phyloP scores from a whole-genome alignment of 2,797 vertebrate genomes.

The Epinephelus coioides region DNA sequence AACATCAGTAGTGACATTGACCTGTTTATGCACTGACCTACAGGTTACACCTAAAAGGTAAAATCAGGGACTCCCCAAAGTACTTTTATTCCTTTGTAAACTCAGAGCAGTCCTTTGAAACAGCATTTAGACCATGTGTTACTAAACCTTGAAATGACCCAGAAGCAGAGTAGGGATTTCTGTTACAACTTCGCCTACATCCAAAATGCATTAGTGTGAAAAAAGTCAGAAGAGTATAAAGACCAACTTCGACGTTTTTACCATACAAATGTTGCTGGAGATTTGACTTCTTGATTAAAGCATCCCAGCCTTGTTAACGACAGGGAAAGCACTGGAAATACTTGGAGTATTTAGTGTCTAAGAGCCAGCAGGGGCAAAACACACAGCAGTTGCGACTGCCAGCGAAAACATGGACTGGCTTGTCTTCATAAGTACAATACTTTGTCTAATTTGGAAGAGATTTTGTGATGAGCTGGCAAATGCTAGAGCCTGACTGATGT shows the following conservation, averaged over 20 bases:
- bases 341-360: neutral
- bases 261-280: neutral
- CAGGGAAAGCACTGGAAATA: neutral
- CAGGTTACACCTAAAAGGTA: constrained; percentile 31
- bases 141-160: constrained; percentile 5
- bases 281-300: neutral
- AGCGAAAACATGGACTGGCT: constrained; percentile 42
- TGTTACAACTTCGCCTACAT: too few relatives aligned
- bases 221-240: neutral
- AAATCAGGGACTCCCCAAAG: neutral
- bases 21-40: constrained; percentile 20
- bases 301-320: neutral
- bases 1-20: constrained; percentile 27
- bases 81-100: neutral
- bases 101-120: constrained; percentile 22
- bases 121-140: constrained; percentile 6
- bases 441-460: neutral
- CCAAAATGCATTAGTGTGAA: neutral
- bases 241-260: neutral
- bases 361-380: constrained; percentile 20
- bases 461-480: neutral
- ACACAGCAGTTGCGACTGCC: constrained; percentile 34
- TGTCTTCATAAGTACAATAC: constrained; percentile 50
- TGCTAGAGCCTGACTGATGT: neutral
- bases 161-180: too few relatives aligned